A percentile compares a stretch with the other conserved stretches of the same genome.
phyloP scores from a whole-genome alignment of 2,888 invertebrate species.

The Nephrotoma appendiculata region DNA sequence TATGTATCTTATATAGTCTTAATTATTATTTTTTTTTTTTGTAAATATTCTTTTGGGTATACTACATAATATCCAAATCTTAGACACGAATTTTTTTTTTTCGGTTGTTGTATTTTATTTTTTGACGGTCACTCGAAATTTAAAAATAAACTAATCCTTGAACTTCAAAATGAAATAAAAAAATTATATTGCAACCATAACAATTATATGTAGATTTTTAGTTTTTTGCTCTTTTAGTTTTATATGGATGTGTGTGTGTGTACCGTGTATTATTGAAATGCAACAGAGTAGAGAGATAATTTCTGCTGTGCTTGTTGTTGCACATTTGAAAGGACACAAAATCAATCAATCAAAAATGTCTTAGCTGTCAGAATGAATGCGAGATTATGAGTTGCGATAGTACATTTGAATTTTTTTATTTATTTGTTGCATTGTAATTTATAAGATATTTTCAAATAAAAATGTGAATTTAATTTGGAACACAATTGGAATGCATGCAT shows the following conservation, averaged over 20 bases:
- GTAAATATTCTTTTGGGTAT: not conserved
- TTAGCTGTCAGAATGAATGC: not conserved
- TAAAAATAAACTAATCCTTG: not conserved
- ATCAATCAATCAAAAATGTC: slow-evolving; percentile 2
- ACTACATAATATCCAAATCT: not conserved
- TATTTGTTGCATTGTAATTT: not conserved
- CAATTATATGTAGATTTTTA: not conserved
- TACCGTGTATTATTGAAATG: not conserved
- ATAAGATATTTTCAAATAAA: not conserved
- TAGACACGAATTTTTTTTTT: not conserved
- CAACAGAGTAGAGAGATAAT: not conserved
- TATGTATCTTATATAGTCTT: not conserved
- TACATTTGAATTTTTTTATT: not conserved
- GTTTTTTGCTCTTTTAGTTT: not conserved
- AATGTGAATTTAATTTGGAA: not conserved
- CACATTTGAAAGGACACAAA: slow-evolving; percentile 1
- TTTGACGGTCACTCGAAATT: slow-evolving; percentile 2
- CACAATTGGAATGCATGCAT: not conserved
- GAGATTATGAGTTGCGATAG: not conserved
- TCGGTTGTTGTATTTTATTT: not conserved
- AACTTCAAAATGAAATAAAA: not conserved
- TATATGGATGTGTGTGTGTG: not conserved
- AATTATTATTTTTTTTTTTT: not conserved
- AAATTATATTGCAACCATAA: not conserved
- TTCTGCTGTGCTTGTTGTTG: not conserved